Evolutionary conservation across 2,888 invertebrate genomes (phyloP).

Genomic region (Cataglyphis cursor): DNA sequence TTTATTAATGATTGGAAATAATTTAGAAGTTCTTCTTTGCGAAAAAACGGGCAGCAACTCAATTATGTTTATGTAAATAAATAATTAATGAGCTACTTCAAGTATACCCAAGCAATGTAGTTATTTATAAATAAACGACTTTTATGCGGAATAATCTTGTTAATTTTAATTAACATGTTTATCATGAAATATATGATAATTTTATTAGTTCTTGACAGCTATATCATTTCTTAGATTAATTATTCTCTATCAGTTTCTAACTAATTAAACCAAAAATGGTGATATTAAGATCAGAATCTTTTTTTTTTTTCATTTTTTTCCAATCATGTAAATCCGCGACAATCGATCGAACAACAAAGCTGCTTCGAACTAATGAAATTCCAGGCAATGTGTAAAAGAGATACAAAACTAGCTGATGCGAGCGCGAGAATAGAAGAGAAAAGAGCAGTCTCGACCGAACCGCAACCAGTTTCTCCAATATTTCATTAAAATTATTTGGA

Average conservation of each 20-base stretch:
- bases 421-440: background rate
- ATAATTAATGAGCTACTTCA: background rate
- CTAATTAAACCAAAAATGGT: background rate
- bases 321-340: conserved; percentile 4
- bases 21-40: background rate
- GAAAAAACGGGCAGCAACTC: background rate
- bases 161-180: background rate
- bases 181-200: background rate
- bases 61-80: background rate
- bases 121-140: background rate
- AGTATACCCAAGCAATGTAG: background rate
- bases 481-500: conserved; percentile 56
- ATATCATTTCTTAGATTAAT: background rate
- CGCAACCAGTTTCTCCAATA: conserved; percentile 47
- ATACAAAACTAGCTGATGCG: conserved; percentile 3
- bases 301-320: background rate
- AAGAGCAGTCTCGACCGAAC: conserved; percentile 23
- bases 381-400: conserved; percentile 14
- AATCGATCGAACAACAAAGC: conserved; percentile 20
- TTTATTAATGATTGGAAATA: background rate
- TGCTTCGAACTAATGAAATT: conserved; percentile 47
- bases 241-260: background rate
- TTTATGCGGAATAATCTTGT: background rate
- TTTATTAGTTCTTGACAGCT: background rate
- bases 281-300: background rate